Evolutionary conservation across 2,888 invertebrate genomes (phyloP), one percentile per base, ranked within the genome.

Genomic region (Dugesia japonica): DNA sequence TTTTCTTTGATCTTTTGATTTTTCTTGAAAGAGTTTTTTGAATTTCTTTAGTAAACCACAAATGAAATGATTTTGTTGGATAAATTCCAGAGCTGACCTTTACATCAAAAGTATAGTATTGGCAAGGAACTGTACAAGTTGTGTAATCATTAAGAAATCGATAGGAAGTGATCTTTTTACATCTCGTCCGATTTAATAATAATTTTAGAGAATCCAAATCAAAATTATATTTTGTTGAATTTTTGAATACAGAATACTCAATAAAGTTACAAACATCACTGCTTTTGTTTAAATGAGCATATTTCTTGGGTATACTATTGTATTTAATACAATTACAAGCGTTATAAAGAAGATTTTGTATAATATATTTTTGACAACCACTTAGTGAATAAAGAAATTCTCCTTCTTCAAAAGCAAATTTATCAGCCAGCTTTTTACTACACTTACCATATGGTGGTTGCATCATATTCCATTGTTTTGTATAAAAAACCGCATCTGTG

Each of bases 391-490:
- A 76, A 15, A n/a, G 26, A 28, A 77, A 76, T 17, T 76, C 76
- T 7, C 28, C 76, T 26, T 77, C 42, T 1, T 77, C 28, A 23
- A 76, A 76, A 9, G n/a, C n/a, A 17, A 33, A 17, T 1, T 76
- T 17, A 0, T 27, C 28, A 15, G 76, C 42, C 28, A 26, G 42
- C n/a, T 38, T 38, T 31, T 28, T 4, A 38, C 42, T 77, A 75
- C 77, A 76, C 13, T 38, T 38, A 13, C 77, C 77, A n/a, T 76
- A 76, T 4, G 77, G 77, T 23, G 77, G 77, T 28, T 76, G 31
- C 77, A 77, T 76, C 77, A 76, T 76, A 38, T 42, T 76, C 77
- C 77, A 76, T 42, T 76, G 38, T 15, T 77, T 76, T 1, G 77
- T 76, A n/a, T 77, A 28, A 15, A 76, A 75, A 27, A 38, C 76